phyloP scores from a whole-genome alignment of 2,797 vertebrate genomes.

The Poeciliopsis presidionis region DNA sequence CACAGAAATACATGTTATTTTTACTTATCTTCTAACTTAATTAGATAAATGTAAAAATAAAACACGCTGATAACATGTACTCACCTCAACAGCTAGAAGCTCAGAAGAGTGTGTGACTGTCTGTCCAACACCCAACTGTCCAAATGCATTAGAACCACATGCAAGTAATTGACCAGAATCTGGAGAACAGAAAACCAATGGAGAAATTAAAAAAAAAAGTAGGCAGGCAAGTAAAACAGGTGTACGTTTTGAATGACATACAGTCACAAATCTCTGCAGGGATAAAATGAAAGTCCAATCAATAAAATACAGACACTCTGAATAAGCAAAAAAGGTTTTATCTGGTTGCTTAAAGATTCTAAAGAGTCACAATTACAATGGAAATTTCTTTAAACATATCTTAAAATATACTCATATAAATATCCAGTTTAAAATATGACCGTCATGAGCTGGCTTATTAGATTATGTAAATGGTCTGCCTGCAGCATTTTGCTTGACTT shows the following conservation, averaged over 20 bases:
- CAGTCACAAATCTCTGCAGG: background rate
- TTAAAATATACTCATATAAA: background rate
- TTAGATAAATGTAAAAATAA: background rate
- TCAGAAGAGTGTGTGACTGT: conserved; percentile 70
- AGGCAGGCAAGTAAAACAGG: background rate
- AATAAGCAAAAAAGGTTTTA: background rate
- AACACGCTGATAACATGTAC: background rate
- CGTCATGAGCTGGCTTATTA: background rate
- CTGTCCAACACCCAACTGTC: conserved; percentile 87
- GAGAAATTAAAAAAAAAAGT: conserved; percentile 1
- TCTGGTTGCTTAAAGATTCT: background rate
- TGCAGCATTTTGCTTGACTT: background rate
- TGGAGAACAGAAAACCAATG: conserved; percentile 49
- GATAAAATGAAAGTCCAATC: background rate
- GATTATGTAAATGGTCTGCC: background rate
- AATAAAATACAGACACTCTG: background rate
- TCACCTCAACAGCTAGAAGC: conserved; percentile 84
- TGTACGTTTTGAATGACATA: background rate
- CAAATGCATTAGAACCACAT: conserved; percentile 92
- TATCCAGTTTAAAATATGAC: background rate
- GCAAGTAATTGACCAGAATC: conserved; percentile 83
- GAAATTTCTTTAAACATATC: background rate
- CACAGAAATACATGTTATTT: background rate
- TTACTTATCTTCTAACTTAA: background rate
- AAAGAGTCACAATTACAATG: background rate